Evolutionary conservation across 2,888 invertebrate species (phyloP).

Genomic region (Stenolophus ochropezus): DNA sequence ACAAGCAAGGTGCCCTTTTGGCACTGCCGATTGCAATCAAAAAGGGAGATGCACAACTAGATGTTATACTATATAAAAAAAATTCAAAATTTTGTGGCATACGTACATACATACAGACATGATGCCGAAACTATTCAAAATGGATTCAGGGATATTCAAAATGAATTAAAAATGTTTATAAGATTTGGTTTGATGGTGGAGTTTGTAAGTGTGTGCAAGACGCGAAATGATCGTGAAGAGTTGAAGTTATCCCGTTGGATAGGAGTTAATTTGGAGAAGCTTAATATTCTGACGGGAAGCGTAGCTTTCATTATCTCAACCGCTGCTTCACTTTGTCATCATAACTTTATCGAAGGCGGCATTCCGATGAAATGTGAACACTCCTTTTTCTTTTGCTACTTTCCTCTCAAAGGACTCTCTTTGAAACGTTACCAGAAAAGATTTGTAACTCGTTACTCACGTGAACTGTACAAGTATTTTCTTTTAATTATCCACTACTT

Average conservation of each 20-base stretch:
- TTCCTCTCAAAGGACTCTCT: not conserved
- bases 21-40: too few species aligned
- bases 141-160: too few species aligned
- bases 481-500: not conserved
- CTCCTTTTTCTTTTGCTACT: conserved; percentile 21
- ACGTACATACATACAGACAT: too few species aligned
- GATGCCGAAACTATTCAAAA: too few species aligned
- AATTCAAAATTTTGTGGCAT: too few species aligned
- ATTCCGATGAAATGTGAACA: conserved; percentile 54
- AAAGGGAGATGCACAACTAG: too few species aligned
- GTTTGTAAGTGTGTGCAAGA: not conserved
- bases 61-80: too few species aligned
- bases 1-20: too few species aligned
- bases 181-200: not conserved
- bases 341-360: conserved; percentile 49
- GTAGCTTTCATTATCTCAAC: conserved; percentile 48
- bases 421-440: conserved; percentile 14
- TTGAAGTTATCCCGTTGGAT: conserved; percentile 16
- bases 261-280: conserved; percentile 36
- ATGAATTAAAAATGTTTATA: too few species aligned
- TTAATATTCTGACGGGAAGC: conserved; percentile 34
- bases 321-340: conserved; percentile 55
- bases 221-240: not conserved
- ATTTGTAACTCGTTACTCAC: not conserved
- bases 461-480: not conserved